Conservation (phyloP, 1,140 invertebrate species). For the Papilio glaucus region DNA sequence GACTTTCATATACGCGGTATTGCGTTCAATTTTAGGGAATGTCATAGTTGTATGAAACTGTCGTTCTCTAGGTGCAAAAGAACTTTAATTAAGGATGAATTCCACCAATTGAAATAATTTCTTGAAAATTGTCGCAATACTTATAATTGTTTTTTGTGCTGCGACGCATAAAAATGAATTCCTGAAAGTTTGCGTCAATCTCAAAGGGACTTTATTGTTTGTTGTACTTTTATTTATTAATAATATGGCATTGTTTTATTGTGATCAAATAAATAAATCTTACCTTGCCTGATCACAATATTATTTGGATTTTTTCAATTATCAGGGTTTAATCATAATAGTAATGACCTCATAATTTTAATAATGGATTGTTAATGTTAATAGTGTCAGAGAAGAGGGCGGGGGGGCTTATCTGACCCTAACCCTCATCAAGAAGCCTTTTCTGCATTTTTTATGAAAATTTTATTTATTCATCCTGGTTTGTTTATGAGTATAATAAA, state of each 20-base stretch:
- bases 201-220: background rate
- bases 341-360: too few species aligned
- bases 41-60: background rate
- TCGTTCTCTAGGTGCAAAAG: background rate
- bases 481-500: too few species aligned
- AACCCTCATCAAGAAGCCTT: too few species aligned
- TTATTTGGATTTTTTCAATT: background rate
- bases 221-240: background rate
- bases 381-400: too few species aligned
- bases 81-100: constrained; percentile 21
- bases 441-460: too few species aligned
- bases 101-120: background rate
- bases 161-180: background rate
- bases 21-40: background rate
- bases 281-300: background rate
- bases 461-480: too few species aligned
- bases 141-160: constrained; percentile 2
- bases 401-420: too few species aligned
- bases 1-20: too few species aligned
- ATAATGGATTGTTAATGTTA: too few species aligned
- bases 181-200: constrained; percentile 1
- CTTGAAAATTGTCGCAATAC: background rate
- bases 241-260: too few species aligned
- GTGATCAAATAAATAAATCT: background rate
- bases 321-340: too few species aligned